Conservation (phyloP, 2,888 invertebrate species). For the Cotesia congregata region DNA sequence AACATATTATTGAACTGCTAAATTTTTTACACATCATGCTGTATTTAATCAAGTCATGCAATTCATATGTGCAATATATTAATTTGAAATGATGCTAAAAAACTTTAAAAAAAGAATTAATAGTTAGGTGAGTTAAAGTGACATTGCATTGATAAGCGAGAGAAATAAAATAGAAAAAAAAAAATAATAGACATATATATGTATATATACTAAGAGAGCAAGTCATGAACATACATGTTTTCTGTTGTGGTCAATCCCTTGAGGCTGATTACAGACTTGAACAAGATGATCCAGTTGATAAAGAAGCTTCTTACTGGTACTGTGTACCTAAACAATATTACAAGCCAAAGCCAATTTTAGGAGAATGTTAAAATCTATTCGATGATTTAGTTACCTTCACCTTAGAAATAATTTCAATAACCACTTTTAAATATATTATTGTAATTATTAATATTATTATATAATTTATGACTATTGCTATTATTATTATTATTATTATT, state of each 20-base stretch:
- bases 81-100: not conserved
- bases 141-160: slow-evolving; percentile 3
- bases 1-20: not conserved
- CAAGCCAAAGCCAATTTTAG: slow-evolving; percentile 56
- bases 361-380: slow-evolving; percentile 41
- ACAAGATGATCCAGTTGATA: slow-evolving; percentile 96
- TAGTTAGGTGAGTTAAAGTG: not conserved
- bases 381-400: slow-evolving; percentile 42
- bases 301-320: slow-evolving; percentile 94
- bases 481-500: slow-evolving; percentile 8
- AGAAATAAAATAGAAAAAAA: slow-evolving; percentile 12
- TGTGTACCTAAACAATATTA: slow-evolving; percentile 81
- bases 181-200: slow-evolving; percentile 24
- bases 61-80: not conserved
- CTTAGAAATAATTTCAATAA: slow-evolving; percentile 37
- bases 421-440: slow-evolving; percentile 24
- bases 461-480: slow-evolving; percentile 5
- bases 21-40: not conserved
- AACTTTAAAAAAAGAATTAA: not conserved
- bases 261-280: slow-evolving; percentile 94
- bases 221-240: slow-evolving; percentile 78
- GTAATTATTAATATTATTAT: not conserved
- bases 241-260: slow-evolving; percentile 77
- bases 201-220: slow-evolving; percentile 40
- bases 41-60: not conserved